Conservation (phyloP, 1,140 invertebrate species). For the Sesamia nonagrioides region DNA sequence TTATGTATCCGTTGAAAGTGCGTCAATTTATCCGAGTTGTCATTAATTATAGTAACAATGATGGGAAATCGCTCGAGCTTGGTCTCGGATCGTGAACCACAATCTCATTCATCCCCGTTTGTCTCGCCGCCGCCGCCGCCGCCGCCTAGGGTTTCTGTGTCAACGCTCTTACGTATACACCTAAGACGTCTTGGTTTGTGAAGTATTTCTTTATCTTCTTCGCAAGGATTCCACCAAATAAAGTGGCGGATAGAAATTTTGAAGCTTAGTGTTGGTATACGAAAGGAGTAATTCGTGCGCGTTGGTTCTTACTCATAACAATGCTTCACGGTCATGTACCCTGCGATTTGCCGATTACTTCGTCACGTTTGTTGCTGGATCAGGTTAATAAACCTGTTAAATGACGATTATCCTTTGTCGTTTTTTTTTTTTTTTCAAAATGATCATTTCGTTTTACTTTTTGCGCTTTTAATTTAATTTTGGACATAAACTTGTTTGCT, state of each 20-base stretch:
- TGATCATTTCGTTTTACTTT: conserved; percentile 49
- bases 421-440: conserved; percentile 40
- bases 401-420: conserved; percentile 60
- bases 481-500: conserved; percentile 39
- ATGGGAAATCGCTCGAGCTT: conserved; percentile 65
- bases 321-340: conserved; percentile 70
- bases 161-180: conserved; percentile 47
- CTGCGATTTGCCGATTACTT: conserved; percentile 69
- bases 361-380: conserved; percentile 67
- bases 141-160: conserved; percentile 57
- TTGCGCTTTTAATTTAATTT: conserved; percentile 48
- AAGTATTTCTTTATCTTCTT: conserved; percentile 2
- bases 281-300: conserved; percentile 60
- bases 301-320: conserved; percentile 58
- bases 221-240: conserved; percentile 10
- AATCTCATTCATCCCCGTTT: conserved; percentile 61
- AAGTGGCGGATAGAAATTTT: background rate
- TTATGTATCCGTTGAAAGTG: conserved; percentile 61
- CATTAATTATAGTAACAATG: conserved; percentile 70
- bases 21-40: conserved; percentile 61
- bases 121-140: conserved; percentile 32
- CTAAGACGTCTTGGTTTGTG: conserved; percentile 10
- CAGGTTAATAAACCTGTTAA: conserved; percentile 71
- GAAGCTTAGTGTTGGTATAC: conserved; percentile 53
- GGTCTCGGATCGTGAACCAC: conserved; percentile 55